phyloP scores from a whole-genome alignment of 2,797 vertebrate species.

The Fundulus diaphanus region DNA sequence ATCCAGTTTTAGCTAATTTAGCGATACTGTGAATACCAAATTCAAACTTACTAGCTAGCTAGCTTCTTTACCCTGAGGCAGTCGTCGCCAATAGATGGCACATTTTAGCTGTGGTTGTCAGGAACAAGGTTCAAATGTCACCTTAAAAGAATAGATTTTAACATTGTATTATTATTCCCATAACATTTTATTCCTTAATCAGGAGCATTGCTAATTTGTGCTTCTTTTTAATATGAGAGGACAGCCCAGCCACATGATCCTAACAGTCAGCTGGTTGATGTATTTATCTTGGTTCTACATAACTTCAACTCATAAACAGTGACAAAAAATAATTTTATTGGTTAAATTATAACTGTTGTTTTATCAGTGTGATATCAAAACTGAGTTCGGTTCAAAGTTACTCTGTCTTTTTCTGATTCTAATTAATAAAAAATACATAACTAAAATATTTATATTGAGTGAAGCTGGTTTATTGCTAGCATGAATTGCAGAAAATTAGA shows the following conservation, averaged over 20 bases:
- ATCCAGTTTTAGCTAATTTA: neutral
- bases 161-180: neutral
- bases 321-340: neutral
- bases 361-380: neutral
- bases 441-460: slow-evolving; percentile 33
- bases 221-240: neutral
- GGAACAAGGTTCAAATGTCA: neutral
- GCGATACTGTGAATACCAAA: neutral
- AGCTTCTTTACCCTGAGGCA: neutral
- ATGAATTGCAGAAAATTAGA: slow-evolving; percentile 61
- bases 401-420: no score
- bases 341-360: neutral
- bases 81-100: neutral
- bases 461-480: slow-evolving; percentile 53
- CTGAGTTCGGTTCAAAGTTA: neutral
- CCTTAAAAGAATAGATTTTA: neutral
- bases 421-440: no score
- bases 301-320: neutral
- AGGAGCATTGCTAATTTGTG: neutral
- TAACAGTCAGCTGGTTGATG: neutral
- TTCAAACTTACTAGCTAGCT: neutral
- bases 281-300: neutral
- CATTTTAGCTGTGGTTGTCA: neutral
- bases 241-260: neutral
- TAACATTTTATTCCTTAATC: neutral